These are phyloP conservation scores for Hoplostethus mediterraneus DNA, from an alignment of 2,797 vertebrate genomes.

Conservation along the genomic window DNA sequence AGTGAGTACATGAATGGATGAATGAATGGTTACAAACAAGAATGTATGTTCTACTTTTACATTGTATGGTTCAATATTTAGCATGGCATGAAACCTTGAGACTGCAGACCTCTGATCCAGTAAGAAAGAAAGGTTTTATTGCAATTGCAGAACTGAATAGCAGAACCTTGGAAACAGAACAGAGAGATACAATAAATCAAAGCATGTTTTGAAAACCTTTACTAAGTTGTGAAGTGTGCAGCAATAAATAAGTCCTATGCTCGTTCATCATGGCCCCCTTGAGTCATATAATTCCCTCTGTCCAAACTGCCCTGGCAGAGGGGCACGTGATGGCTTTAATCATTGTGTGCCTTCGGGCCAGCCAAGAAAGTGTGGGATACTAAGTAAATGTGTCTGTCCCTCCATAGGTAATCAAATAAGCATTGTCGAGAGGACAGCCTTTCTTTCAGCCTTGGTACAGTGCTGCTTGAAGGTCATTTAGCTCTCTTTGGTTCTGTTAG, in stretches of 20 bases:
- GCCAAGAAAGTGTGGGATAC: not conserved
- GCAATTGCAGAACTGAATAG: not conserved
- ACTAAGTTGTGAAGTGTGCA: slow-evolving; percentile 21
- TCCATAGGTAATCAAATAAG: not conserved
- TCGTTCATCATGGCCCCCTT: not conserved
- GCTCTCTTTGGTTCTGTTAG: not conserved
- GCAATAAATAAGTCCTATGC: slow-evolving; percentile 17
- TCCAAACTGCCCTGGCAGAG: not conserved
- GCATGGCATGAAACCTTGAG: not conserved
- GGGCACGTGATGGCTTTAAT: slow-evolving; percentile 21
- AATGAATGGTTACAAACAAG: not conserved
- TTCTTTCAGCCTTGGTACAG: not conserved
- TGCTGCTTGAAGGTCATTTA: not conserved
- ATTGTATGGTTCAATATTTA: not conserved
- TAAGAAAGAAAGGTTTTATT: not conserved
- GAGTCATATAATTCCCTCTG: not conserved
- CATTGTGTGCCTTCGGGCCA: slow-evolving; percentile 3
- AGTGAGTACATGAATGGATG: slow-evolving; percentile 3
- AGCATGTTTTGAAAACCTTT: slow-evolving; percentile 13
- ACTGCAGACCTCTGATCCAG: not conserved
- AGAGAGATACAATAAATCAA: slow-evolving; percentile 5
- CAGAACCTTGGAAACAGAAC: not conserved
- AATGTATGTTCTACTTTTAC: not conserved
- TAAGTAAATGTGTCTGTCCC: not conserved
- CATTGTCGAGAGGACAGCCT: not conserved